Evolutionary conservation across 2,888 invertebrate genomes (phyloP), one percentile per base, ranked within the genome.

Genomic region (Homarus gammarus): DNA sequence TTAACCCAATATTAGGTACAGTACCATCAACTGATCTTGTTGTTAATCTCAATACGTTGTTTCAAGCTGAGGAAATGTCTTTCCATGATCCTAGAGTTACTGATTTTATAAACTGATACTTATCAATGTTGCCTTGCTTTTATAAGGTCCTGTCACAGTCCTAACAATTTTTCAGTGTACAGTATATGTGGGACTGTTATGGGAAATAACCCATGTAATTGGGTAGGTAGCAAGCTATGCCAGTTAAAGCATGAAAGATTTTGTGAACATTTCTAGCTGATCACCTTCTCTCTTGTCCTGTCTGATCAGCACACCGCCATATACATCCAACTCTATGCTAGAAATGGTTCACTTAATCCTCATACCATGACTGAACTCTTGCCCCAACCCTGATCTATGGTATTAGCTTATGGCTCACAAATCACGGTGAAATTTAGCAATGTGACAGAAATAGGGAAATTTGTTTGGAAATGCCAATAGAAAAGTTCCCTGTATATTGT

Each of bases 111-210:
- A 79, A 84, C 88, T 89, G 77, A 87, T 49, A 51, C 82, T 68
- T 83, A 78, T 84, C 77, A 89, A 84, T 89, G 51, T 89, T 78
- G 84, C 88, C 88, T 89, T 89, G 88, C 87, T 87, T n/a, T 87
- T 73, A 61, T 83, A 72, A 87, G 81, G 83, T 82, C 73, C 87
- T 89, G 44, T 89, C 78, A 68, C 78, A 89, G 78, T 89, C 88
- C 88, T 70, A 68, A 70, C 68, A 70, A 88, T 83, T 77, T 89
- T 84, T 83, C 75, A 83, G 18, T 89, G 88, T 89, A 89, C 83
- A 89, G 88, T 79, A 49, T 64, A 84, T 84, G 78, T 84, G 72
- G 88, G 88, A 89, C 88, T 84, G 78, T 68, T 78, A 83, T 89
- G 70, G 88, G 83, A 84, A 70, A 68, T 73, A 89, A 89, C 88